Evolutionary conservation across 2,888 invertebrate genomes (phyloP), one percentile per base, ranked within the genome.

Genomic region (Lithosia quadra): DNA sequence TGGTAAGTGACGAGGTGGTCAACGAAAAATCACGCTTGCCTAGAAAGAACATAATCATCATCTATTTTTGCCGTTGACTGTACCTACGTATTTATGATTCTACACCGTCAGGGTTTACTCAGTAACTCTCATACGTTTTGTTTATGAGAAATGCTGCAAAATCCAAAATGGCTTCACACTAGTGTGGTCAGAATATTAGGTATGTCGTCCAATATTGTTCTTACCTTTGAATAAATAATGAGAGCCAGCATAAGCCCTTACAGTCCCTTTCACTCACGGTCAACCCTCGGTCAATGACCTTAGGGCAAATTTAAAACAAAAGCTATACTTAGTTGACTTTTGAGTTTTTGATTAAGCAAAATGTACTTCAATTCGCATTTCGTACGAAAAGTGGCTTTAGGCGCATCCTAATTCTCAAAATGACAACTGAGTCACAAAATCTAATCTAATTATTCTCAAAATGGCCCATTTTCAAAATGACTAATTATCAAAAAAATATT

Each of bases 241-340:
- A 13, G 58, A 57, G 53, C 21, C n/a, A 34, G 22, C 18, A 57
- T 11, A 49, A 49, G 39, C 49, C 58, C 36, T 34, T 4, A 39
- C 21, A 24, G 36, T 56, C 63, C 43, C 33, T 61, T 64, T 58
- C 21, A 63, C 62, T 33, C 15, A 55, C 13, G 36, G 7, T 18
- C 36, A 64, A 64, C 68, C 60, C 63, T 39, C 49, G 39, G 53
- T 61, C 60, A 8, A 11, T 67, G 56, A 57, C 67, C 56, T 57
- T 34, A 39, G 22, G 22, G 36, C 9, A 39, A 60, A 15, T 39
- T 36, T 15, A 36, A 15, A 60, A 43, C 43, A 43, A 18, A 43
- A 43, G 43, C 18, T 39, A 15, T 39, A 39, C 43, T 5, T 43
- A 43, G 39, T 39, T 39, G 39, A 8, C 39, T 39, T 15, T 39